Conservation (phyloP, 1,140 invertebrate genomes). For the Aphelinus certus region DNA sequence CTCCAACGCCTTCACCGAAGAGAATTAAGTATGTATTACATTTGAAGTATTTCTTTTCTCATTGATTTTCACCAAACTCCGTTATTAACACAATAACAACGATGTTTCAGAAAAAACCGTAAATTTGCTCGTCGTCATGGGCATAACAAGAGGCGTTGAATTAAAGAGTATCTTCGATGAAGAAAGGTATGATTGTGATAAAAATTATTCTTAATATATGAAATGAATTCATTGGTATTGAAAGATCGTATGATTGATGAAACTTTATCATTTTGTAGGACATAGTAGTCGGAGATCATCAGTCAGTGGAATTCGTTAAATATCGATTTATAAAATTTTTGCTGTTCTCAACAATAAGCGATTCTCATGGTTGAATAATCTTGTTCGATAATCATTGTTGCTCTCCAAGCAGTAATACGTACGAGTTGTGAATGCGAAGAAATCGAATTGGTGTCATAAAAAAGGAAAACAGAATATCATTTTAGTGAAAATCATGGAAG, state of each 20-base stretch:
- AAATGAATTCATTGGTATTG: conserved; percentile 15
- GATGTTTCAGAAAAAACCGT: conserved; percentile 54
- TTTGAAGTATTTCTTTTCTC: conserved; percentile 14
- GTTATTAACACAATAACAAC: background rate
- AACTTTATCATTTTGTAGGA: conserved; percentile 16
- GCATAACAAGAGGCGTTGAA: conserved; percentile 58
- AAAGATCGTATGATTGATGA: background rate
- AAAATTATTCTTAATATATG: conserved; percentile 13
- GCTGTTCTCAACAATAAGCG: conserved; percentile 16
- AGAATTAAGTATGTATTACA: conserved; percentile 63
- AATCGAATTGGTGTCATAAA: conserved; percentile 40
- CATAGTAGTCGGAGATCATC: conserved; percentile 15
- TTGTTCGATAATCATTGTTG: conserved; percentile 32
- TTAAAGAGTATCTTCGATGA: conserved; percentile 30
- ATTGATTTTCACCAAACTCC: background rate
- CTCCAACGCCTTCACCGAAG: conserved; percentile 64
- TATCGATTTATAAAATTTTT: conserved; percentile 8
- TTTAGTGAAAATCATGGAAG: conserved; percentile 45
- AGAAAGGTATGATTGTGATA: conserved; percentile 36
- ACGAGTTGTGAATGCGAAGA: conserved; percentile 34
- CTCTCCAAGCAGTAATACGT: conserved; percentile 23
- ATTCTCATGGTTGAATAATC: conserved; percentile 8
- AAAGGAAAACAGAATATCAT: conserved; percentile 34
- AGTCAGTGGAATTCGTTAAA: conserved; percentile 19
- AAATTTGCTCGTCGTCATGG: conserved; percentile 59